A percentile compares a stretch with the other conserved stretches of the same genome.
These are phyloP conservation scores for Athene cunicularia DNA, from an alignment of 2,113 vertebrate genomes.

Conservation along the genomic window DNA sequence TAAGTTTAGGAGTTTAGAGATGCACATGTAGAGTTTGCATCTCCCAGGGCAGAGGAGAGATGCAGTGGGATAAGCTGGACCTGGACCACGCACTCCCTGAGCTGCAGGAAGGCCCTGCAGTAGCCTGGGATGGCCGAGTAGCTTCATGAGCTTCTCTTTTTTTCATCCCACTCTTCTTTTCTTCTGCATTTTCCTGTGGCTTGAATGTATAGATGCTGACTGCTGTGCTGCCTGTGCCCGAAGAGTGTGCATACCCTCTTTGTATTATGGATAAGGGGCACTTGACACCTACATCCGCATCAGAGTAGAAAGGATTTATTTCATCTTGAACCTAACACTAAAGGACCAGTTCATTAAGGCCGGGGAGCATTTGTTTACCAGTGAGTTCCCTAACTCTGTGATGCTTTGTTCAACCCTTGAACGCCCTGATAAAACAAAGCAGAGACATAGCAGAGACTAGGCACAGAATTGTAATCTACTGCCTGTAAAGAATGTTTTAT, in stretches of 20 bases:
- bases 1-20: constrained; percentile 47
- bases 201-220: not conserved
- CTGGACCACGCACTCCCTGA: not conserved
- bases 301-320: not conserved
- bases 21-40: not conserved
- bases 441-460: not conserved
- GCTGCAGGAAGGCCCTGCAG: not conserved
- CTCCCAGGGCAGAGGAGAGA: constrained; percentile 1
- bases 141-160: not conserved
- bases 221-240: not conserved
- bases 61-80: not conserved
- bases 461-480: not conserved
- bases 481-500: not conserved
- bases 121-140: not conserved
- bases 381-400: not conserved
- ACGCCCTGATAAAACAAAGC: not conserved
- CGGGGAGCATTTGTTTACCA: not conserved
- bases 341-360: not conserved
- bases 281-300: not conserved
- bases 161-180: not conserved
- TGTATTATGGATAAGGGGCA: not conserved
- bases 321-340: not conserved
- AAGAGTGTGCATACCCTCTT: not conserved
- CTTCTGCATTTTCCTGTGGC: not conserved
- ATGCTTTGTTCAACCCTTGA: not conserved